phyloP scores from a whole-genome alignment of 2,113 vertebrate genomes.

The Salvelinus fontinalis region DNA sequence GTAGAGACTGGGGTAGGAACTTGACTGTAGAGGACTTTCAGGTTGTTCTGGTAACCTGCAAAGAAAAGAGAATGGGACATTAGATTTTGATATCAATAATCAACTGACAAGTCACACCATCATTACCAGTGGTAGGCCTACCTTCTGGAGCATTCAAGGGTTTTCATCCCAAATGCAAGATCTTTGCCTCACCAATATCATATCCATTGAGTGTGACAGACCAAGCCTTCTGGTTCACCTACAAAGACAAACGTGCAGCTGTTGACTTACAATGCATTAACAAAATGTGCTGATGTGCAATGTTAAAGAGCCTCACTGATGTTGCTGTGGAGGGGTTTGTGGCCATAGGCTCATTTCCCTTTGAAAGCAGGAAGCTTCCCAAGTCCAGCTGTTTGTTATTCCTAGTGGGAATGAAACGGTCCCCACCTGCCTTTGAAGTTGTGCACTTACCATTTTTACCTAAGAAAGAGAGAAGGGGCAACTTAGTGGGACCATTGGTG shows the following conservation, averaged over 20 bases:
- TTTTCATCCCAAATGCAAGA: slow-evolving; percentile 89
- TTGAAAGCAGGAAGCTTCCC: slow-evolving; percentile 89
- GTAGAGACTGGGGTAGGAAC: slow-evolving; percentile 82
- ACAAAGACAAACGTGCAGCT: not conserved
- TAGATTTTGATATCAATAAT: no score
- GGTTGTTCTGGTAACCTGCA: slow-evolving; percentile 93
- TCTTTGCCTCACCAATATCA: slow-evolving; percentile 92
- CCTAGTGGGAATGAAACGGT: slow-evolving; percentile 91
- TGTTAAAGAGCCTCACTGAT: slow-evolving; percentile 41
- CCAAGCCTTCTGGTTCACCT: slow-evolving; percentile 91
- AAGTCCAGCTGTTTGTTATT: slow-evolving; percentile 92
- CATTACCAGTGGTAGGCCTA: slow-evolving; percentile 42
- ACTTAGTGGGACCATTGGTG: not conserved
- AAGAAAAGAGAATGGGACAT: not conserved
- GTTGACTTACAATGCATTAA: not conserved
- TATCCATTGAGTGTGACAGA: slow-evolving; percentile 90
- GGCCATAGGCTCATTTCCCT: slow-evolving; percentile 83
- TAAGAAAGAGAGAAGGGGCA: slow-evolving; percentile 35
- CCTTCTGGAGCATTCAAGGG: slow-evolving; percentile 92
- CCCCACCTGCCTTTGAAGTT: slow-evolving; percentile 85
- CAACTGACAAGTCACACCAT: no score
- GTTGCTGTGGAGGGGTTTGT: slow-evolving; percentile 34
- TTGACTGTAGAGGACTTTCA: slow-evolving; percentile 96
- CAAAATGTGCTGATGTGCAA: not conserved
- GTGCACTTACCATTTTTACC: slow-evolving; percentile 87